Conservation (phyloP, 2,113 vertebrate genomes). For the Oncorhynchus kisutch region DNA sequence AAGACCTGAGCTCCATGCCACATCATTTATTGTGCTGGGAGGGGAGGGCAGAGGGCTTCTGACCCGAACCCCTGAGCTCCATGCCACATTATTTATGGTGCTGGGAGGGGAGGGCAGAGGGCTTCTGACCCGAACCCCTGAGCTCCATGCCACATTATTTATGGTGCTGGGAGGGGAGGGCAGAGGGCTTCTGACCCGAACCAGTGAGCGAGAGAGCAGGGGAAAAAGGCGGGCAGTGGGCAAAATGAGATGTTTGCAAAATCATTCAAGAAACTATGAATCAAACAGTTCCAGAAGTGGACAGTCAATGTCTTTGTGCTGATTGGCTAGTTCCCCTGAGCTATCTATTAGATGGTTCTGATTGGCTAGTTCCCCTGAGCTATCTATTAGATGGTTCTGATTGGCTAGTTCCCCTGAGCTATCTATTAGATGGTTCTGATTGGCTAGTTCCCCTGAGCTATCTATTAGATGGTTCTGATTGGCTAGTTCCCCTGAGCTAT, state of each 20-base stretch:
- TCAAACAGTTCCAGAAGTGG: background rate
- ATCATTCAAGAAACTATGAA: constrained; percentile 1
- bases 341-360: too few relatives aligned
- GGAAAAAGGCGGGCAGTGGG: background rate
- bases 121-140: constrained; percentile 15
- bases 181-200: constrained; percentile 4
- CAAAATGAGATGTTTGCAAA: background rate
- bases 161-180: constrained; percentile 68
- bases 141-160: constrained; percentile 70
- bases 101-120: constrained; percentile 49
- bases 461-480: too few relatives aligned
- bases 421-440: too few relatives aligned
- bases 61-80: constrained; percentile 17
- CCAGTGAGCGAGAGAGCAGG: constrained; percentile 27
- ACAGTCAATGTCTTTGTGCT: background rate
- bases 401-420: too few relatives aligned
- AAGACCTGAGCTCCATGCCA: constrained; percentile 59
- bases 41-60: constrained; percentile 33
- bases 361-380: too few relatives aligned
- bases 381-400: too few relatives aligned
- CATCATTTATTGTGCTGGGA: constrained; percentile 77
- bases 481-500: too few relatives aligned
- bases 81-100: constrained; percentile 77
- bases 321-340: too few relatives aligned
- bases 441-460: too few relatives aligned